Evolutionary conservation across 1,140 invertebrate species (phyloP), one percentile per base, ranked within the genome.

Genomic region (Megalopta genalis): DNA sequence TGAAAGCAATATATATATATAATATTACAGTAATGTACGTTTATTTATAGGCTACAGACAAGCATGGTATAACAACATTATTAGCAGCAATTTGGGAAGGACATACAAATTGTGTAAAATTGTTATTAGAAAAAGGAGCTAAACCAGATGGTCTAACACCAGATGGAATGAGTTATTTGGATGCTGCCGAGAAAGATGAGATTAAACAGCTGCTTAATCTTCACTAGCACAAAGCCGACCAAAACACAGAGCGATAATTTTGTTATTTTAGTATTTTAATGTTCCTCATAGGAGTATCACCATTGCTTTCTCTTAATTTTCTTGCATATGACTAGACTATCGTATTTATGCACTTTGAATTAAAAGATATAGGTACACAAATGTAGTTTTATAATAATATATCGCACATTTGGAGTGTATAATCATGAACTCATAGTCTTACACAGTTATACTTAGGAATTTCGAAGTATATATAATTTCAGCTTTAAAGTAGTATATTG

Each of bases 1-100:
- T 60, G 60, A 80, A 21, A 60, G 12, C 37, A 37, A 52, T 52
- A n/a, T 52, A n/a, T 23, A 68, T 16, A 32, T 2, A 32, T 32
- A 32, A 32, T 32, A 27, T 18, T 52, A 16, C 39, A 42, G 27
- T 67, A 68, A 66, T 54, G 37, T 74, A 2, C 10, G 69, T 77
- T 84, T 39, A 62, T 85, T 87, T 94, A 68, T 88, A 98, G 97
- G 95, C 95, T 70, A 95, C 95, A 91, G 98, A 99, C 91, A 98
- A 98, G 93, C 97, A 98, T 95, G 98, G 97, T 10, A 99, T 99
- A 81, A 98, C 96, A 75, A 96, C 97, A 27, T 93, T 99, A 57
- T 91, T 99, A 83, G 97, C 98, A 82, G 98, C 98, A 79, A 98
- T 99, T 88, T 99, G 97, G 97, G 98, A 99, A 93, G 98, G 97